These are phyloP conservation scores for Abscondita cerata DNA, from an alignment of 2,888 invertebrate genomes.

Conservation along the genomic window DNA sequence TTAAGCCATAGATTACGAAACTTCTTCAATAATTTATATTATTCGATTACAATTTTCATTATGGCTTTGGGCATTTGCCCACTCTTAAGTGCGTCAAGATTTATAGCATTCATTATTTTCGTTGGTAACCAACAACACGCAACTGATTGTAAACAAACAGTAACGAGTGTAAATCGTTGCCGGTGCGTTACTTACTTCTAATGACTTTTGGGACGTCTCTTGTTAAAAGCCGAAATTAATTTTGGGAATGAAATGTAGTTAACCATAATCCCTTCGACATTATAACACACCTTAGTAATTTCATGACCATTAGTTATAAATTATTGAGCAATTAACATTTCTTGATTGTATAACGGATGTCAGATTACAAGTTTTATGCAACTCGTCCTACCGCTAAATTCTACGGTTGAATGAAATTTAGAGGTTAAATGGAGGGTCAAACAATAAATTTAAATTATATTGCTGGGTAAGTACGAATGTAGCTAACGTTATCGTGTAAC, in stretches of 20 bases:
- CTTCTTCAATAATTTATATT: too few relatives aligned
- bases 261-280: neutral
- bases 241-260: neutral
- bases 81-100: too few relatives aligned
- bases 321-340: slow-evolving; percentile 12
- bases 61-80: too few relatives aligned
- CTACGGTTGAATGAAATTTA: slow-evolving; percentile 9
- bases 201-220: too few relatives aligned
- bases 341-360: slow-evolving; percentile 13
- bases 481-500: slow-evolving; percentile 6
- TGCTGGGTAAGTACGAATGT: slow-evolving; percentile 13
- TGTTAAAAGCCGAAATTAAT: too few relatives aligned
- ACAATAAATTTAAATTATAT: slow-evolving; percentile 11
- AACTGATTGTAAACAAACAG: too few relatives aligned
- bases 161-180: too few relatives aligned
- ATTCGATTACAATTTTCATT: too few relatives aligned
- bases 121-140: too few relatives aligned
- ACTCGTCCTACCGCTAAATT: slow-evolving; percentile 13
- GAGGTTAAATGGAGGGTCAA: slow-evolving; percentile 13
- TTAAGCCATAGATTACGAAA: too few relatives aligned
- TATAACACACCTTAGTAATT: slow-evolving; percentile 9
- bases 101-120: too few relatives aligned
- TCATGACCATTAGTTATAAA: slow-evolving; percentile 7
- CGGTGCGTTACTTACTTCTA: too few relatives aligned
- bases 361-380: slow-evolving; percentile 13